Conservation (phyloP, 2,888 invertebrate species). For the Noctua janthe region DNA sequence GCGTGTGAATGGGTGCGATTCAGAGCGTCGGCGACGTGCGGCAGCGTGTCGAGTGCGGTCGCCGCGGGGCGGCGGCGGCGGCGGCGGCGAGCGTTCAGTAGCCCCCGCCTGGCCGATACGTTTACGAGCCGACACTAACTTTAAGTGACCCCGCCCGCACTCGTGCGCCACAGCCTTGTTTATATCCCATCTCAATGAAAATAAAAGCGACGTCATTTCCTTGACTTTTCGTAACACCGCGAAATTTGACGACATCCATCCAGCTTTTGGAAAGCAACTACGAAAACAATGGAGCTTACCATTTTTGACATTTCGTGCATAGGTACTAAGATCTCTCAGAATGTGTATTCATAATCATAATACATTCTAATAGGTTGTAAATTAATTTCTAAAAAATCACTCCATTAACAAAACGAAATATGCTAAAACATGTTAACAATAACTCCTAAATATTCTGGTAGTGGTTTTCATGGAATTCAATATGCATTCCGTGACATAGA, state of each 20-base stretch:
- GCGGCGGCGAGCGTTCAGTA: slow-evolving; percentile 75
- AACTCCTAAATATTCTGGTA: slow-evolving; percentile 3
- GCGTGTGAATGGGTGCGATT: slow-evolving; percentile 89
- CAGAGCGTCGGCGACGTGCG: slow-evolving; percentile 89
- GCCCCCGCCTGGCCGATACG: slow-evolving; percentile 85
- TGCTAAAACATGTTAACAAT: not conserved
- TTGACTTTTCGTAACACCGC: slow-evolving; percentile 69
- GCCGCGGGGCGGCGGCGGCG: slow-evolving; percentile 84
- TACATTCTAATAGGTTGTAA: slow-evolving; percentile 3
- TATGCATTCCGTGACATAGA: not conserved
- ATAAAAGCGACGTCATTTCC: slow-evolving; percentile 80
- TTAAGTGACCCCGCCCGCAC: slow-evolving; percentile 87
- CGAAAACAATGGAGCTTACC: slow-evolving; percentile 12
- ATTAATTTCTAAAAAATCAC: slow-evolving; percentile 6
- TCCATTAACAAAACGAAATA: not conserved
- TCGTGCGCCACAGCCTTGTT: slow-evolving; percentile 85
- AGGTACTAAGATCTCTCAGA: not conserved
- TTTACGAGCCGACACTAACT: slow-evolving; percentile 89
- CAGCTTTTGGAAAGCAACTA: slow-evolving; percentile 35
- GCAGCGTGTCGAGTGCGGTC: slow-evolving; percentile 89
- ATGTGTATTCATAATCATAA: not conserved
- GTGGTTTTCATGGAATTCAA: not conserved
- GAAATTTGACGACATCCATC: slow-evolving; percentile 54
- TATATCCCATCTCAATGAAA: slow-evolving; percentile 87
- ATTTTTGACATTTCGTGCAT: slow-evolving; percentile 3